Percentiles rank a stretch among this genome's conserved stretches.
These are phyloP conservation scores for Narcine bancroftii DNA, from an alignment of 2,113 vertebrate species.

Conservation along the genomic window DNA sequence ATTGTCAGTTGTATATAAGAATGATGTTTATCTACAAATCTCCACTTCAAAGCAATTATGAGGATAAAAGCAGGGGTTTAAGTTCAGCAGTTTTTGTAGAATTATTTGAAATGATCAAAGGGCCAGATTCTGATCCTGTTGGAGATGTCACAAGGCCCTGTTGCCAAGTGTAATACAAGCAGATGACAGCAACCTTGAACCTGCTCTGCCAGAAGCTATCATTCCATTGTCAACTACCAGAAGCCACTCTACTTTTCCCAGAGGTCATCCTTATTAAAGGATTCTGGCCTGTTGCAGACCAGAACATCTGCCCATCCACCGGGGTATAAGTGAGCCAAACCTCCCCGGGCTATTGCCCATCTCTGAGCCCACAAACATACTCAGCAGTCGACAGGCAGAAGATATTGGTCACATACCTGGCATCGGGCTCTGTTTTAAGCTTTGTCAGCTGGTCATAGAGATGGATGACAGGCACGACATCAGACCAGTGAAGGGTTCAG, in stretches of 20 bases:
- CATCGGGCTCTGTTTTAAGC: no score
- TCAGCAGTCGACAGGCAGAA: no score
- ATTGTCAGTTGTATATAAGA: constrained; percentile 8
- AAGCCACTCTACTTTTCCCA: not conserved
- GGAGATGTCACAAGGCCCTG: not conserved
- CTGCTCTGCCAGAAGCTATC: constrained; percentile 9
- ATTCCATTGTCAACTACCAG: not conserved
- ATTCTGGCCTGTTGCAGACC: not conserved
- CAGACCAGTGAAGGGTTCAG: no score
- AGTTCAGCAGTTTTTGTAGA: not conserved
- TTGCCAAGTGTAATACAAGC: not conserved
- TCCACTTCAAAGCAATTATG: not conserved
- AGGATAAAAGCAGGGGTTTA: not conserved
- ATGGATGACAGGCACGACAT: no score
- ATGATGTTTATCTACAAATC: not conserved
- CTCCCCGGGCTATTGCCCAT: no score
- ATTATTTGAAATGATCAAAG: constrained; percentile 5
- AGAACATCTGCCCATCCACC: no score
- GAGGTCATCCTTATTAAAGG: not conserved
- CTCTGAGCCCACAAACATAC: no score
- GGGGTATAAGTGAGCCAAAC: no score
- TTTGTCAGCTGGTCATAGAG: no score
- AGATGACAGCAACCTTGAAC: not conserved
- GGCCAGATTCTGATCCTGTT: not conserved
- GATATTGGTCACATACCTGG: no score